Base-by-base conservation (phyloP, 2,888 invertebrate species). In the Sipha maydis region DNA sequence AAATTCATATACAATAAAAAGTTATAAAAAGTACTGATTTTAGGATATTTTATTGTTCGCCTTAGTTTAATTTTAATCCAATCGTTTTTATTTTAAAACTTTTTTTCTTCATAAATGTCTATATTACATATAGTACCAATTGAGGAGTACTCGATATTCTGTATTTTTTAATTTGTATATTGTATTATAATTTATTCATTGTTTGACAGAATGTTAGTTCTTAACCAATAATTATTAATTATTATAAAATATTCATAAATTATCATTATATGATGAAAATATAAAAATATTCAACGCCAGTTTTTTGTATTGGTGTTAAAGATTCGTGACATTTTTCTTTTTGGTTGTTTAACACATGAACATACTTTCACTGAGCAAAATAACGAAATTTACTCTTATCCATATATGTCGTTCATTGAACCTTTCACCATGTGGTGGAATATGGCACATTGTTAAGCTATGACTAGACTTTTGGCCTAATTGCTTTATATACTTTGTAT, bases 401-500 rank as follows among this genome's bases (percentile, higher is more conserved):
- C 31, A 11, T 69, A 48, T 31, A 85, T 80, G 41, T 80, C 34
- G 79, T 85, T 88, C 80, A 73, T 75, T 75, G 80, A 73, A 80
- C 86, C 86, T 82, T 88, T 88, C 86, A 88, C 86, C 61, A 19
- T 31, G n/a, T 14, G 17, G 78, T 85, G 78, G 34, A 85, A 71
- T 86, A 86, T 86, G 79, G 71, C 41, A n/a, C 85, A 80, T 88
- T 82, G 80, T 88, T 88, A 67, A 73, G 25, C 56, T 80, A 80
- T 88, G 86, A 48, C 56, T 82, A 75, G 75, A 41, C 28, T 88
- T 80, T 79, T 80, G 71, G 80, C 80, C 73, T 88, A 73, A 86
- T 80, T 88, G 56, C 86, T 31, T 73, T 73, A n/a, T 41, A 31
- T 80, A 77, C 31, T 31, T 28, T 67, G 28, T 31, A 76, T 11